A percentile compares a stretch with the other conserved stretches of the same genome.
Evolutionary conservation across 2,888 invertebrate genomes (phyloP).

Genomic region (Stomorhina lunata): DNA sequence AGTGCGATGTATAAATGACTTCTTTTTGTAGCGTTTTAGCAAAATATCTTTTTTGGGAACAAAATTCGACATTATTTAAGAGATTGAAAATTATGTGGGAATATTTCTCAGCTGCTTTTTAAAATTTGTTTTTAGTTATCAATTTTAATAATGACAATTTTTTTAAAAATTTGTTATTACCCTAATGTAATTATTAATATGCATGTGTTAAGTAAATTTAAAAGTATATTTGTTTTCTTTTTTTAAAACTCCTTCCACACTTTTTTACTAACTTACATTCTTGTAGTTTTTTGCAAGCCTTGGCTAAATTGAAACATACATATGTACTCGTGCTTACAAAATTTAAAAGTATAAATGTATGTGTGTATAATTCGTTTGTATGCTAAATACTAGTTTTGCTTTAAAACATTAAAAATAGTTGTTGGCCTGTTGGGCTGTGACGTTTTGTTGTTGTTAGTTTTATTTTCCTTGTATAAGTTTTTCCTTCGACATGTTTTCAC

Average conservation of each 20-base stretch:
- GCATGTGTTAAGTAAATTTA: too few relatives aligned
- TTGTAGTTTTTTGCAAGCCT: too few relatives aligned
- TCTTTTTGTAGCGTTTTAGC: too few relatives aligned
- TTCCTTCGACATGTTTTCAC: conserved; percentile 3
- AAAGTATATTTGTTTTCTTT: neutral
- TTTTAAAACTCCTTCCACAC: neutral
- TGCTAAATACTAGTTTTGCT: neutral
- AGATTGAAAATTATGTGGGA: too few relatives aligned
- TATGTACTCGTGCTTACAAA: neutral
- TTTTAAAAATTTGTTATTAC: too few relatives aligned
- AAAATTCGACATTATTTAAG: too few relatives aligned
- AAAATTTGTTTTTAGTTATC: too few relatives aligned
- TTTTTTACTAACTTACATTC: too few relatives aligned
- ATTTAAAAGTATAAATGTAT: neutral
- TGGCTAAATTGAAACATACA: neutral
- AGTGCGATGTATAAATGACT: too few relatives aligned
- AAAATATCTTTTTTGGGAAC: too few relatives aligned
- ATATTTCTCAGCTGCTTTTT: too few relatives aligned
- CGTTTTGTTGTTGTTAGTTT: conserved; percentile 2
- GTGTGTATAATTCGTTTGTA: neutral
- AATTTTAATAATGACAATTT: too few relatives aligned
- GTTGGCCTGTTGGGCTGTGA: neutral
- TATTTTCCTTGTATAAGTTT: neutral
- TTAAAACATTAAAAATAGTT: conserved; percentile 28
- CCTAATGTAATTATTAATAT: neutral